Conservation (phyloP, 2,113 vertebrate species). For the Pygoscelis adeliae region DNA sequence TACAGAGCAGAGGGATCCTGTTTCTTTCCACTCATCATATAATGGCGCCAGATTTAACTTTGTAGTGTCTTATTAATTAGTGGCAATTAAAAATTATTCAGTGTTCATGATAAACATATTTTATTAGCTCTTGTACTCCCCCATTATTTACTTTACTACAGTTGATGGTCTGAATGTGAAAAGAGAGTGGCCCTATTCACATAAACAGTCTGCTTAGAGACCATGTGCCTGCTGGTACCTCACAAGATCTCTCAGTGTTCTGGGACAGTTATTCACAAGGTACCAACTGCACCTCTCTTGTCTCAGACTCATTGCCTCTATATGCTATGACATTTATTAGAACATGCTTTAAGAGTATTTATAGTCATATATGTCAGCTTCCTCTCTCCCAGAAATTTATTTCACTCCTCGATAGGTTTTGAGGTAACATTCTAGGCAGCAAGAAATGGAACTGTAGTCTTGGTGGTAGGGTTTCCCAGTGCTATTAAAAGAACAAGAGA, state of each 20-base stretch:
- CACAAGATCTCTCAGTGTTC: background rate
- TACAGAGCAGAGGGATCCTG: background rate
- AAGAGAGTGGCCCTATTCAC: background rate
- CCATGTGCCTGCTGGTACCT: background rate
- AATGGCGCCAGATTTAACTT: background rate
- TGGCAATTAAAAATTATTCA: background rate
- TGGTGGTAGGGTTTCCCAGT: background rate
- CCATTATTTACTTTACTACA: background rate
- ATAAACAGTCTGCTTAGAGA: background rate
- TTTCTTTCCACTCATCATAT: background rate
- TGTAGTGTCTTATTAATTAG: background rate
- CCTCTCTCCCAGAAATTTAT: background rate
- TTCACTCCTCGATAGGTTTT: background rate
- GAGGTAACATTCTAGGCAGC: background rate
- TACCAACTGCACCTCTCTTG: background rate
- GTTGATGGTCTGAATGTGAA: background rate
- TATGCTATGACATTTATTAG: background rate
- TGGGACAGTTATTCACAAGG: background rate
- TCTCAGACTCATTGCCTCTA: background rate
- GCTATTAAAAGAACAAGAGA: background rate
- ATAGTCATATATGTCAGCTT: background rate
- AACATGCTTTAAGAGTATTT: background rate
- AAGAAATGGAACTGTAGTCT: background rate
- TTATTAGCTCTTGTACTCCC: background rate
- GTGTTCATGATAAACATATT: background rate